Evolutionary conservation across 2,888 invertebrate genomes (phyloP).

Genomic region (Callosobruchus maculatus): DNA sequence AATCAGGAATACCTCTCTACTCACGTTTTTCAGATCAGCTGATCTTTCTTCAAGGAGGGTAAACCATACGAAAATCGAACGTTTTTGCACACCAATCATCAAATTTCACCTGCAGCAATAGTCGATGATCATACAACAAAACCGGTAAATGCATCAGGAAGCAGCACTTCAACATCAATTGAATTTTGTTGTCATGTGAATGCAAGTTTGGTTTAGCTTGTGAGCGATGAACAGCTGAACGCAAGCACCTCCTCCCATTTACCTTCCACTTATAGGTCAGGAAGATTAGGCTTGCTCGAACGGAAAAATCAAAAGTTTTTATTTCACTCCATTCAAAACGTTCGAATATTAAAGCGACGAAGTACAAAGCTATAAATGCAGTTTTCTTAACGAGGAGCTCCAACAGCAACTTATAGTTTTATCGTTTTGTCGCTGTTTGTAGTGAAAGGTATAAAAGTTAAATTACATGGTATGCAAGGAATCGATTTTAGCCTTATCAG

Average conservation of each 20-base stretch:
- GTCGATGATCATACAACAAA: not conserved
- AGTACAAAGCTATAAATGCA: too few relatives aligned
- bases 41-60: not conserved
- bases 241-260: not conserved
- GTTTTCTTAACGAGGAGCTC: too few relatives aligned
- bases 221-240: not conserved
- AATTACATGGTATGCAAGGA: too few relatives aligned
- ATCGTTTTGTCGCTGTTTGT: too few relatives aligned
- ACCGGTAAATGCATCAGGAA: not conserved
- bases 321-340: too few relatives aligned
- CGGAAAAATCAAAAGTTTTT: too few relatives aligned
- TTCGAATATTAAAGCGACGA: too few relatives aligned
- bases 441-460: too few relatives aligned
- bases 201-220: not conserved
- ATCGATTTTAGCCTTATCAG: too few relatives aligned
- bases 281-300: not conserved
- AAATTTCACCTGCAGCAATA: not conserved
- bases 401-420: too few relatives aligned
- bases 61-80: not conserved
- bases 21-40: not conserved
- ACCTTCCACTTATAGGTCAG: not conserved
- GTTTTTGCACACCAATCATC: not conserved
- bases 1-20: too few relatives aligned
- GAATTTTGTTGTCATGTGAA: not conserved
- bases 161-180: not conserved